Conservation (phyloP, 1,140 invertebrate genomes). For the Vanessa atalanta region DNA sequence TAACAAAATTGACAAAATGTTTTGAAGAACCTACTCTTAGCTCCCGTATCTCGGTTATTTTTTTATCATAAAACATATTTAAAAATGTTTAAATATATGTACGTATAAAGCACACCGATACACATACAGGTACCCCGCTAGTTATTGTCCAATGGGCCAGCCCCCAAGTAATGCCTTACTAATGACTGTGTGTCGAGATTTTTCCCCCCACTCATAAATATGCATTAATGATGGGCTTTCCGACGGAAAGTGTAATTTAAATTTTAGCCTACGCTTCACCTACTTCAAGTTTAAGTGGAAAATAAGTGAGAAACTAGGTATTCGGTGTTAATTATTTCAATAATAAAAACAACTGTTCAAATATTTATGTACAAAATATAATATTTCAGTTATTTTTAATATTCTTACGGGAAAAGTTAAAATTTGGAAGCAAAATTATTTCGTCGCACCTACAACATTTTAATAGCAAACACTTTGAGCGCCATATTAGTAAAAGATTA, state of each 20-base stretch:
- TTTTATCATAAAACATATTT: not conserved
- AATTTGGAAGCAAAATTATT: too few relatives aligned
- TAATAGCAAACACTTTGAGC: conserved; percentile 18
- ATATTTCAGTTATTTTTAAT: too few relatives aligned
- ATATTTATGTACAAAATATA: not conserved
- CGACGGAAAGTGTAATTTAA: conserved; percentile 64
- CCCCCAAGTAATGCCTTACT: conserved; percentile 66
- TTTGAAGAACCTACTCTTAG: too few relatives aligned
- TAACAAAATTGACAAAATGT: too few relatives aligned
- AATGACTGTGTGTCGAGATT: conserved; percentile 76
- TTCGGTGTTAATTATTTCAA: not conserved
- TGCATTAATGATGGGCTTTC: conserved; percentile 71
- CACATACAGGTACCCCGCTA: conserved; percentile 3
- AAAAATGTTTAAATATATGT: not conserved
- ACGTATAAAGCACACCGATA: not conserved
- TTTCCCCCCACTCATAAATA: conserved; percentile 74
- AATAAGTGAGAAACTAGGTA: conserved; percentile 11
- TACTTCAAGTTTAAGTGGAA: conserved; percentile 23
- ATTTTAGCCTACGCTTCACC: conserved; percentile 50
- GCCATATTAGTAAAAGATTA: not conserved
- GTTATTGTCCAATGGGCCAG: conserved; percentile 42
- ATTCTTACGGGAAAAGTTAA: too few relatives aligned
- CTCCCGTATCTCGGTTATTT: not conserved
- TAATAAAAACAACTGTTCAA: not conserved
- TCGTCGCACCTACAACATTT: conserved; percentile 1